Evolutionary conservation across 2,113 vertebrate genomes (phyloP).

Genomic region (Brienomyrus longianalis): DNA sequence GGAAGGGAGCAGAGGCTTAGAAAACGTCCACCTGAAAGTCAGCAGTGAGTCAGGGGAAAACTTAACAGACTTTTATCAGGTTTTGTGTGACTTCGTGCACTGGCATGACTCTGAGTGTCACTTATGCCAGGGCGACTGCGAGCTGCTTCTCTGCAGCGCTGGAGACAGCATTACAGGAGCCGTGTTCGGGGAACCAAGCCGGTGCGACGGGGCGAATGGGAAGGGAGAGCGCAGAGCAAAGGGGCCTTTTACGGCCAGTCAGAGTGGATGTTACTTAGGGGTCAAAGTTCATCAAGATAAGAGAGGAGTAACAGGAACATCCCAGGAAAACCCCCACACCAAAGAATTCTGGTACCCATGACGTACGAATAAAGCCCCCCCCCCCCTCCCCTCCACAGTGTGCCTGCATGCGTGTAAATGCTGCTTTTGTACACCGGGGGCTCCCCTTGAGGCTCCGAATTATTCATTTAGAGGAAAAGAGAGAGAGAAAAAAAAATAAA

Average conservation of each 20-base stretch:
- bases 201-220: not conserved
- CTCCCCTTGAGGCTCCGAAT: not conserved
- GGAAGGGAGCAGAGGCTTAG: constrained; percentile 32
- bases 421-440: not conserved
- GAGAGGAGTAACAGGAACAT: not conserved
- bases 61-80: not conserved
- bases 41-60: not conserved
- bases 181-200: not conserved
- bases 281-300: constrained; percentile 17
- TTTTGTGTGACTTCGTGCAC: not conserved
- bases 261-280: not conserved
- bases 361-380: not conserved
- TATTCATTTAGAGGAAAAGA: not conserved
- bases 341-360: not conserved
- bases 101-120: not conserved
- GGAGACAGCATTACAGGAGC: too few species aligned
- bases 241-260: constrained; percentile 1
- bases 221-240: constrained; percentile 23
- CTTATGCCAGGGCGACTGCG: not conserved
- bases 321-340: not conserved
- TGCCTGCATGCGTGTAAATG: not conserved
- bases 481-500: not conserved
- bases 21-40: not conserved
- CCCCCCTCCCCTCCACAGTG: too few species aligned
- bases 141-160: not conserved